Conservation (phyloP, 2,888 invertebrate genomes). For the Rotaria macrura region DNA sequence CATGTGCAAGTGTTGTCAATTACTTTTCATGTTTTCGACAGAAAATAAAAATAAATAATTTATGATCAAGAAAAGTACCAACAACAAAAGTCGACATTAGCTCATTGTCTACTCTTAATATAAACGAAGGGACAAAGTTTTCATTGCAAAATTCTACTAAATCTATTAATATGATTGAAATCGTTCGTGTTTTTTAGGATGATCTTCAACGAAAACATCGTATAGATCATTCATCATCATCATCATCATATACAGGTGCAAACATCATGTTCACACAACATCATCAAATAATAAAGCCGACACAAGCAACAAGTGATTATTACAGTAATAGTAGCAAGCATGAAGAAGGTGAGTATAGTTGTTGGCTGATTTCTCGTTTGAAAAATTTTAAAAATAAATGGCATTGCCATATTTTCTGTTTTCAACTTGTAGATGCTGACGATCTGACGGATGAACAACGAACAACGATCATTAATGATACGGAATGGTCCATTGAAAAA, state of each 20-base stretch:
- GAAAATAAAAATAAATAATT: too few relatives aligned
- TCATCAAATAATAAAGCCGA: neutral
- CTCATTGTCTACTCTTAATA: too few relatives aligned
- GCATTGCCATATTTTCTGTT: neutral
- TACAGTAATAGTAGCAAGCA: conserved; percentile 16
- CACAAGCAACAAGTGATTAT: conserved; percentile 4
- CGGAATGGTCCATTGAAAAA: conserved; percentile 18
- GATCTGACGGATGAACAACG: neutral
- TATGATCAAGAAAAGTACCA: too few relatives aligned
- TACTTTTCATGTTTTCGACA: too few relatives aligned
- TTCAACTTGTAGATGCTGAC: neutral
- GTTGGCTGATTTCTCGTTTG: too few relatives aligned
- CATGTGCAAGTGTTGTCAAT: too few relatives aligned
- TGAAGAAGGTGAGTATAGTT: neutral
- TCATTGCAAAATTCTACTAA: too few relatives aligned
- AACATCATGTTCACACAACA: neutral
- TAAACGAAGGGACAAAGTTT: too few relatives aligned
- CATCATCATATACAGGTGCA: neutral
- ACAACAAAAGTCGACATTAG: too few relatives aligned
- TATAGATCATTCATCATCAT: neutral
- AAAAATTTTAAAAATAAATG: too few relatives aligned
- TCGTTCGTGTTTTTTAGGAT: neutral
- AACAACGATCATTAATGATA: neutral
- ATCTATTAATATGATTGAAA: too few relatives aligned
- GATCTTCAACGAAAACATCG: neutral